A percentile compares a stretch with the other conserved stretches of the same genome.
phyloP scores from a whole-genome alignment of 2,888 invertebrate genomes.

The Sphaerophoria rueppellii region DNA sequence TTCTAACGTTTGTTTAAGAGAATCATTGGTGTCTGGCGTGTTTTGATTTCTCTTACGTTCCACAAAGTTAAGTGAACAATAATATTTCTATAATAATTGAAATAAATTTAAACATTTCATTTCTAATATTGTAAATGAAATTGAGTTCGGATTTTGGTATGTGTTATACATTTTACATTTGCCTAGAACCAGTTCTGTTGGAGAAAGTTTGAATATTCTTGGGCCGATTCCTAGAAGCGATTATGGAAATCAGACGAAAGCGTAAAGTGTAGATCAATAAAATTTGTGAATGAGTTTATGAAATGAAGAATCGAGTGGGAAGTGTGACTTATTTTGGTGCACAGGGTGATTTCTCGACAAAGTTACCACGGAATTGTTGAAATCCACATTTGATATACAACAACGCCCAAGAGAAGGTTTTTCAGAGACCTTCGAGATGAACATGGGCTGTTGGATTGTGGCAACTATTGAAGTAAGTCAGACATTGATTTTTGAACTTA shows the following conservation, averaged over 20 bases:
- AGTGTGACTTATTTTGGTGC: too few relatives aligned
- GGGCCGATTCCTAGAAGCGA: conserved; percentile 1
- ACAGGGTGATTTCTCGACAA: too few relatives aligned
- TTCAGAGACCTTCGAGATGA: too few relatives aligned
- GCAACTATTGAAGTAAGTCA: too few relatives aligned
- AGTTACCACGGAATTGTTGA: too few relatives aligned
- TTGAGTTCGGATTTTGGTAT: not conserved
- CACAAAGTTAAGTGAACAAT: not conserved
- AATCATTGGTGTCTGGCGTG: not conserved
- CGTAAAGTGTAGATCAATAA: not conserved
- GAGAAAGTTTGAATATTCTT: conserved; percentile 23
- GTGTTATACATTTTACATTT: not conserved
- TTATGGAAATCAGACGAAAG: conserved; percentile 16
- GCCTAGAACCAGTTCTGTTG: not conserved
- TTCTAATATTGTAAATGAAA: not conserved
- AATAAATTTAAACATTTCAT: not conserved
- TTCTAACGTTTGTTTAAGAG: conserved; percentile 15
- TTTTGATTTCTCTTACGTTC: conserved; percentile 15
- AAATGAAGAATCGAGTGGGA: too few relatives aligned
- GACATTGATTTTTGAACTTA: too few relatives aligned
- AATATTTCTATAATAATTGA: not conserved
- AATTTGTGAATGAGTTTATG: too few relatives aligned
- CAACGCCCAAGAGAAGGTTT: too few relatives aligned
- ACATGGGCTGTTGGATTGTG: too few relatives aligned
- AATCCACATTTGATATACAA: too few relatives aligned